phyloP scores from a whole-genome alignment of 2,113 vertebrate species.

The Delphinus delphis region DNA sequence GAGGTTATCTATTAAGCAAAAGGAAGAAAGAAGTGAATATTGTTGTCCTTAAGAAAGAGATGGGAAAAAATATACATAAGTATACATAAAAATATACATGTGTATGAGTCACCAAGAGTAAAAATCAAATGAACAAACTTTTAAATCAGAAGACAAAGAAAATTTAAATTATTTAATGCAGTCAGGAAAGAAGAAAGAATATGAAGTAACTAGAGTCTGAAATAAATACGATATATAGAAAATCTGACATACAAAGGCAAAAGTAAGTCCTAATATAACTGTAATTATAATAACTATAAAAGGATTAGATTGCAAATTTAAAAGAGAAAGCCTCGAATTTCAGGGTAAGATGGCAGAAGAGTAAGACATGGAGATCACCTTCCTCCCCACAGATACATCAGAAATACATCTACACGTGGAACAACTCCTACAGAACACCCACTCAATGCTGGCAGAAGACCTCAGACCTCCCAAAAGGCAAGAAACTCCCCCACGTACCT shows the following conservation, averaged over 20 bases:
- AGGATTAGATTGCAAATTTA: background rate
- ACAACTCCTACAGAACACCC: too few relatives aligned
- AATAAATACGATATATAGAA: background rate
- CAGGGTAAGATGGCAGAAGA: too few relatives aligned
- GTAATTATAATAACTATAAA: constrained; percentile 18
- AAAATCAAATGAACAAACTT: constrained; percentile 3
- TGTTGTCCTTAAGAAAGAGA: background rate
- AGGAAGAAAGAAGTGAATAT: background rate
- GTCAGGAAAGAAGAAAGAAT: background rate
- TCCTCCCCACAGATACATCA: too few relatives aligned
- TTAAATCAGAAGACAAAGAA: background rate
- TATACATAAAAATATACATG: background rate
- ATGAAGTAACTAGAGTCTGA: background rate
- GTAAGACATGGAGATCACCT: too few relatives aligned
- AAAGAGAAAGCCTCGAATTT: background rate
- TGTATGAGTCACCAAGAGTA: background rate
- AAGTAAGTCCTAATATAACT: background rate
- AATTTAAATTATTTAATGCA: background rate
- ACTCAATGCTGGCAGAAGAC: too few relatives aligned
- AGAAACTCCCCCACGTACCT: too few relatives aligned
- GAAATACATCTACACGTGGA: too few relatives aligned
- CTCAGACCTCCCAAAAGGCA: too few relatives aligned
- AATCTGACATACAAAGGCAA: background rate
- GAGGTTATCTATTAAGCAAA: background rate
- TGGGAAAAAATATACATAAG: background rate